phyloP scores from a whole-genome alignment of 2,888 invertebrate genomes.

The Acronicta aceris region DNA sequence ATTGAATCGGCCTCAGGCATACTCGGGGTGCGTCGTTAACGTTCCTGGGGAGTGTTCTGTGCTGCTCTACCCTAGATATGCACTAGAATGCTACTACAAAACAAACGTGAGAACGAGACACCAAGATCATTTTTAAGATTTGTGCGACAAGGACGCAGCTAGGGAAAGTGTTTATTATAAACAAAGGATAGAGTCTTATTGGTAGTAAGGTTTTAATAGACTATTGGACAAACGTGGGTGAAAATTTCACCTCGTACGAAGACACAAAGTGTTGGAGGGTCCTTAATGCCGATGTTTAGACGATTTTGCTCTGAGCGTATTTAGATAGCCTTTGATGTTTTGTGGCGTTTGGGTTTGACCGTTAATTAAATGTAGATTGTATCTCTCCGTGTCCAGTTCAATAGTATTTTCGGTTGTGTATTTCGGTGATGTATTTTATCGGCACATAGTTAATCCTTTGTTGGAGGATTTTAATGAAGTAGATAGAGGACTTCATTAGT shows the following conservation, averaged over 20 bases:
- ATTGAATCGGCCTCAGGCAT: slow-evolving; percentile 89
- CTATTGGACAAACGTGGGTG: slow-evolving; percentile 82
- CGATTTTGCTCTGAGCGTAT: slow-evolving; percentile 85
- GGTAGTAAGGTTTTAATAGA: slow-evolving; percentile 73
- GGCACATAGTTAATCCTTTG: slow-evolving; percentile 44
- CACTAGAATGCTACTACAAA: slow-evolving; percentile 84
- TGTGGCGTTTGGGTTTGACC: slow-evolving; percentile 80
- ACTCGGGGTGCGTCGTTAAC: slow-evolving; percentile 86
- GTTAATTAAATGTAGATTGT: slow-evolving; percentile 82
- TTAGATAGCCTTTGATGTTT: slow-evolving; percentile 87
- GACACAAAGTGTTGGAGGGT: slow-evolving; percentile 73
- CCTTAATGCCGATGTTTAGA: slow-evolving; percentile 80
- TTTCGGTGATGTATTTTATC: slow-evolving; percentile 68
- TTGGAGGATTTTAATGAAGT: slow-evolving; percentile 34
- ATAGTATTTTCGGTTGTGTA: slow-evolving; percentile 71
- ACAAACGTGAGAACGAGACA: slow-evolving; percentile 75
- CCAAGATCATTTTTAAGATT: slow-evolving; percentile 30
- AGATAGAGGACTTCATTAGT: slow-evolving; percentile 29
- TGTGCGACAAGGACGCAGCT: slow-evolving; percentile 64
- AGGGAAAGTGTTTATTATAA: slow-evolving; percentile 88
- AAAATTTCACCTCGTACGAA: slow-evolving; percentile 74
- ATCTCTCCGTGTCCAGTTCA: slow-evolving; percentile 72
- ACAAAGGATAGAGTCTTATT: slow-evolving; percentile 88
- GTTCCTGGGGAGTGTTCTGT: slow-evolving; percentile 83
- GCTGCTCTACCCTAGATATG: slow-evolving; percentile 80